Evolutionary conservation across 1,140 invertebrate species (phyloP).

Genomic region (Solenopsis invicta): DNA sequence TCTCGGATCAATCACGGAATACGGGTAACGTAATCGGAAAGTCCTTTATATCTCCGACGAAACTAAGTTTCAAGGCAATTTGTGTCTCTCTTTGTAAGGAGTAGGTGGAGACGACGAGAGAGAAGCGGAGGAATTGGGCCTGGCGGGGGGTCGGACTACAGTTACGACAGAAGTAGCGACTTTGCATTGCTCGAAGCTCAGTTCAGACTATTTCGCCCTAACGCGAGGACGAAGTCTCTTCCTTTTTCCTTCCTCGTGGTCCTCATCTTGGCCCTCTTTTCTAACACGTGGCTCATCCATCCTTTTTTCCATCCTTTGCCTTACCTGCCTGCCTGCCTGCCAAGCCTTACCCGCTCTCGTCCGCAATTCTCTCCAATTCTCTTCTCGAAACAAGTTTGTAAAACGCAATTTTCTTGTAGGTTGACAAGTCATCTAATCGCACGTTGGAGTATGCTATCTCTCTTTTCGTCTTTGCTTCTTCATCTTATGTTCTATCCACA

Average conservation of each 20-base stretch:
- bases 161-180: slow-evolving; percentile 75
- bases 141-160: slow-evolving; percentile 8
- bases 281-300: slow-evolving; percentile 62
- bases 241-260: slow-evolving; percentile 75
- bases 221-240: slow-evolving; percentile 70
- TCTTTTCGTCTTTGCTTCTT: slow-evolving; percentile 11
- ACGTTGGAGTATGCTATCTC: slow-evolving; percentile 68
- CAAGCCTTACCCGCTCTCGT: slow-evolving; percentile 66
- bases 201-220: slow-evolving; percentile 78
- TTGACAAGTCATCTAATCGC: slow-evolving; percentile 85
- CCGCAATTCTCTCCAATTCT: slow-evolving; percentile 85
- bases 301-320: slow-evolving; percentile 68
- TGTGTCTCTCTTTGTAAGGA: slow-evolving; percentile 86
- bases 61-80: slow-evolving; percentile 87
- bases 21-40: slow-evolving; percentile 85
- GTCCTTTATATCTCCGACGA: slow-evolving; percentile 85
- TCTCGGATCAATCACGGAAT: slow-evolving; percentile 84
- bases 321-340: slow-evolving; percentile 58
- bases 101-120: slow-evolving; percentile 75
- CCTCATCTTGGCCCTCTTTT: slow-evolving; percentile 73
- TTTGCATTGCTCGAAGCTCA: slow-evolving; percentile 83
- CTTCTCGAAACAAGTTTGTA: slow-evolving; percentile 86
- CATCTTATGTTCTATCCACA: slow-evolving; percentile 28
- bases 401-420: slow-evolving; percentile 86
- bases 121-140: slow-evolving; percentile 46